phyloP scores from a whole-genome alignment of 2,113 vertebrate genomes.

The Oreotrochilus melanogaster region DNA sequence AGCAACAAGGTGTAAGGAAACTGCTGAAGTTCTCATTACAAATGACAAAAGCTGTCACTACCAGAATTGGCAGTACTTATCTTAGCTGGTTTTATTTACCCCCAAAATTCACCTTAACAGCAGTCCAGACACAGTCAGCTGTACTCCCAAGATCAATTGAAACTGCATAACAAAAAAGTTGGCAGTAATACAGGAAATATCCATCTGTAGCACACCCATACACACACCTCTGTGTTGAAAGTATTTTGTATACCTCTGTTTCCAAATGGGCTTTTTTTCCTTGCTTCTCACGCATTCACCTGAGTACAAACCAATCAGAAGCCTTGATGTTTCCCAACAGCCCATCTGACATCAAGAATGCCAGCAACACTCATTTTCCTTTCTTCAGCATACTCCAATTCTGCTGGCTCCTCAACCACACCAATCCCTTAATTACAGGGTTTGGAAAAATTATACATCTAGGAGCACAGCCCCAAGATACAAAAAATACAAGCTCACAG shows the following conservation, averaged over 20 bases:
- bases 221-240: background rate
- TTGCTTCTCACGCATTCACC: background rate
- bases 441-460: conserved; percentile 5
- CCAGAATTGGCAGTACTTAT: background rate
- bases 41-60: background rate
- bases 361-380: background rate
- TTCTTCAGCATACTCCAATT: background rate
- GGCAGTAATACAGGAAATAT: background rate
- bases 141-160: background rate
- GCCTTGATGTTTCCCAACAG: background rate
- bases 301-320: background rate
- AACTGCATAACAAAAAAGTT: background rate
- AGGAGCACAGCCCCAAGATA: background rate
- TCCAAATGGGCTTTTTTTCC: background rate
- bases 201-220: background rate
- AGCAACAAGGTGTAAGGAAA: background rate
- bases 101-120: background rate
- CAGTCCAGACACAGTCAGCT: background rate
- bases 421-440: conserved; percentile 40
- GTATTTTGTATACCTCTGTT: background rate
- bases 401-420: background rate
- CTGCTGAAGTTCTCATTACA: background rate
- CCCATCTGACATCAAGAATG: background rate
- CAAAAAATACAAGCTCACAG: background rate
- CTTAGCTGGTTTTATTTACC: background rate